Evolutionary conservation across 2,797 vertebrate species (phyloP), one percentile per base, ranked within the genome.

Genomic region (Platalea minor): DNA sequence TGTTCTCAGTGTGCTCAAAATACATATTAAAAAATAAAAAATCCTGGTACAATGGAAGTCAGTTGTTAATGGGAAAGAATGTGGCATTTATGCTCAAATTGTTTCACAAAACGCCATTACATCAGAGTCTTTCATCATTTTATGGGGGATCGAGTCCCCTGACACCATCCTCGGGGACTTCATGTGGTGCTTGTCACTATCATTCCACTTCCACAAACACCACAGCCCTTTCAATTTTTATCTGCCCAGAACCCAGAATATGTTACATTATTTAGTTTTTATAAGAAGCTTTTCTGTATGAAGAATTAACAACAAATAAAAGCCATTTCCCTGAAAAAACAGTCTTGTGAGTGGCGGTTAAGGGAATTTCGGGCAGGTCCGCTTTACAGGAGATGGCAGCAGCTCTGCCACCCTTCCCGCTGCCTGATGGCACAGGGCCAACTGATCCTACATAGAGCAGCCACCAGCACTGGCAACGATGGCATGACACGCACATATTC

Each of bases 1-100:
- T 94, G 80, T 92, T 95, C 95, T 91, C 73, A 20, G 73, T 91
- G 60, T 91, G 85, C 88, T 97, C 93, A 94, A 95, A 97, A 96
- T 56, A 86, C 29, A 3, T 53, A 94, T 53, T 17, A 91, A 90
- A 88, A 90, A 70, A 28, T 2, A 64, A 77, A 92, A 90, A 88
- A 57, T 92, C 85, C 79, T 50, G 43, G 59, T 63, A 79, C 90
- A 95, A 95, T 59, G 64, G 92, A 95, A 96, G 59, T 60, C 81
- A 74, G 53, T 68, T 94, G 59, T 85, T 94, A 96, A 88, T 87
- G 65, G 88, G 88, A 91, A 75, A 90, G 84, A 90, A 94, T 28
- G n/a, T 43, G 68, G 53, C 28, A 11, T 57, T 79, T 88, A 84
- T 91, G 75, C 86, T 95, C 59, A 35, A 72, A 88, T 91, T 95